Base-by-base conservation (phyloP, 1,140 invertebrate genomes). In the Nixonia krombeini region DNA sequence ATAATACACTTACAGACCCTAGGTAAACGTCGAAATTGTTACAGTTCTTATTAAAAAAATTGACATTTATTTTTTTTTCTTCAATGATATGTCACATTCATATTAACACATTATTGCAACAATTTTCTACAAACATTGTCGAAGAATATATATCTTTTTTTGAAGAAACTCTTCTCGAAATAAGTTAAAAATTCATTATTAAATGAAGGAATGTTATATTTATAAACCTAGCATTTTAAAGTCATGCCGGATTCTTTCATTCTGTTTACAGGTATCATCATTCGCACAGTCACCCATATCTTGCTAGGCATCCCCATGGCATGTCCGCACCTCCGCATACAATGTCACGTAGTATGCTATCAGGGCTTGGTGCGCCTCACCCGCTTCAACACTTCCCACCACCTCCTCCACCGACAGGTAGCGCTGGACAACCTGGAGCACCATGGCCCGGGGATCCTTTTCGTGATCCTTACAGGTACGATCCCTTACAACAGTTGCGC, bases 401-500 rank as follows among this genome's bases (percentile, higher is more conserved):
- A 9, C 82, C 87, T 4, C 81, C 86, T 1, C 53, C 49, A 10
- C 65, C 74, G 1, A 57, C 70, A 5, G 69, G 66, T 7, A 75
- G 76, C 1, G 31, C 63, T 0, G 70, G 76, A 0, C 86, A 90
- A 29, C 85, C 88, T 1, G 86, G 87, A 12, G 89, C 88, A 79
- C 87, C 88, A 5, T 88, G 89, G 70, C 84, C 89, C 2, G 78
- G 86, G 4, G 87, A 89, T 69, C 89, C 90, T 0, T 88, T 88
- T 59, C 87, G 90, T 61, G 90, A 91, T 78, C 87, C 90, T 1
- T 93, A 91, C 73, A 87, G 84, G 70, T 91, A 88, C 82, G 90
- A 90, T 70, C 89, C 90, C 12, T 85, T 92, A 9, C 88, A 89
- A 57, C 87, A 81, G 29, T 80, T 91, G 70, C 87, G 90, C 3